phyloP scores from a whole-genome alignment of 2,113 vertebrate genomes.

The Marmota flaviventris region DNA sequence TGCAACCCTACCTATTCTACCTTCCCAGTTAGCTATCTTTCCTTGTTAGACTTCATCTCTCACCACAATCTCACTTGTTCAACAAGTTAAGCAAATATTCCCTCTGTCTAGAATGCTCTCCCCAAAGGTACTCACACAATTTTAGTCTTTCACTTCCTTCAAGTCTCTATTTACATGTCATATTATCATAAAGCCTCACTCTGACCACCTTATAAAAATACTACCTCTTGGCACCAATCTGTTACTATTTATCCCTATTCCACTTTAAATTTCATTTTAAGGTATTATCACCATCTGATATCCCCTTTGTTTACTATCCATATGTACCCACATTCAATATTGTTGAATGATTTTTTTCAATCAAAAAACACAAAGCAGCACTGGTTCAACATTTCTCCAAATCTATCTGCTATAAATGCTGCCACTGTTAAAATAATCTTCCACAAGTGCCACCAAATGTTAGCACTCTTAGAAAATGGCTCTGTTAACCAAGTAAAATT shows the following conservation, averaged over 20 bases:
- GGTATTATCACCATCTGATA: slow-evolving; percentile 1
- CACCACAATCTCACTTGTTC: background rate
- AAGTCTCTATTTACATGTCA: slow-evolving; percentile 6
- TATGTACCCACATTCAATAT: background rate
- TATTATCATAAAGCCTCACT: slow-evolving; percentile 1
- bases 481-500: slow-evolving; percentile 27
- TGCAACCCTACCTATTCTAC: background rate
- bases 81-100: slow-evolving; percentile 29
- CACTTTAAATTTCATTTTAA: background rate
- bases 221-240: background rate
- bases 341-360: background rate
- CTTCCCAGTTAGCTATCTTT: background rate
- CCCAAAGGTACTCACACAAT: background rate
- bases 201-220: slow-evolving; percentile 9
- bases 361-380: background rate
- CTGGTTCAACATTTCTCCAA: background rate
- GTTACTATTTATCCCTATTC: slow-evolving; percentile 18
- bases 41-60: background rate
- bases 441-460: background rate
- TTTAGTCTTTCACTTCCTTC: slow-evolving; percentile 28
- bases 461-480: background rate
- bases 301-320: background rate
- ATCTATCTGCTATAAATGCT: background rate
- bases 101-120: background rate
- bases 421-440: background rate